Evolutionary conservation across 2,888 invertebrate species (phyloP).

Genomic region (Lithophane ornitopus): DNA sequence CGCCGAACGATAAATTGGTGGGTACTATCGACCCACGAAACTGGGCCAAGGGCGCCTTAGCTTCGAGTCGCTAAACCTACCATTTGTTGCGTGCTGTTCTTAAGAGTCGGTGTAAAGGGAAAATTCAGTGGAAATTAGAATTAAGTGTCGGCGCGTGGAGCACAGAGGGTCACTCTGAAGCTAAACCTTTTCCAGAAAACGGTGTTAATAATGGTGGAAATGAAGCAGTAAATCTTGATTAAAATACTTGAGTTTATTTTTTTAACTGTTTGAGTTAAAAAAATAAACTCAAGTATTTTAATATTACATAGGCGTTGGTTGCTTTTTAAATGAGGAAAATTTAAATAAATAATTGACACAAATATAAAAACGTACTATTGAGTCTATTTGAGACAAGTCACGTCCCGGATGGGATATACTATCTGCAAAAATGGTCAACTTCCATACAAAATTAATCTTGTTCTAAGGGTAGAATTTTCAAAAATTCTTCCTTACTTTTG

Average conservation of each 20-base stretch:
- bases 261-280: too few relatives aligned
- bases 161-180: slow-evolving; percentile 11
- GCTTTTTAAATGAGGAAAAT: neutral
- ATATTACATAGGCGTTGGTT: too few relatives aligned
- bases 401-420: neutral
- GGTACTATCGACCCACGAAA: slow-evolving; percentile 64
- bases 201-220: neutral
- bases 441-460: neutral
- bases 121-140: slow-evolving; percentile 35
- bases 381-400: neutral
- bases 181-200: neutral
- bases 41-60: slow-evolving; percentile 69
- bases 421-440: neutral
- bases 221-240: slow-evolving; percentile 1
- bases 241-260: neutral
- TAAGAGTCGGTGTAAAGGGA: slow-evolving; percentile 28
- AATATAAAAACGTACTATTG: neutral
- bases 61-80: slow-evolving; percentile 46
- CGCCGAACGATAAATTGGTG: slow-evolving; percentile 30
- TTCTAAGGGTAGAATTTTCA: neutral
- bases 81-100: slow-evolving; percentile 45
- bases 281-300: too few relatives aligned
- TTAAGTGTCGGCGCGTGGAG: slow-evolving; percentile 20
- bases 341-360: neutral
- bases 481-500: neutral